Evolutionary conservation across 2,888 invertebrate species (phyloP).

Genomic region (Nymphalis c-album): DNA sequence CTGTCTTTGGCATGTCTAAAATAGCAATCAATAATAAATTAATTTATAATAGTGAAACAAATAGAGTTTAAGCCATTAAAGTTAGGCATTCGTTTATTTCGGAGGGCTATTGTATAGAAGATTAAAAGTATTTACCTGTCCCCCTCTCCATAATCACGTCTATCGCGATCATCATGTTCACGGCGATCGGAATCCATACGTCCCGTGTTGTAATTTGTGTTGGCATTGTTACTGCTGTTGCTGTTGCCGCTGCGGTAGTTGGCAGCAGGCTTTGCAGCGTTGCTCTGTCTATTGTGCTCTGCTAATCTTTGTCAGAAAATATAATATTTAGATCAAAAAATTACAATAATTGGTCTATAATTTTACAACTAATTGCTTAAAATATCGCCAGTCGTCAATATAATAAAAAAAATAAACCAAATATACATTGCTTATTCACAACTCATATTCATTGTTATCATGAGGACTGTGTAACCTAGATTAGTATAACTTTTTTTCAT

Average conservation of each 20-base stretch:
- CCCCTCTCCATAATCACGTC: constrained; percentile 64
- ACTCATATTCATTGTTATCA: no score
- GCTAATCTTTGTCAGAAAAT: constrained; percentile 57
- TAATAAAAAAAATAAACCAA: no score
- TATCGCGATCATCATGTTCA: constrained; percentile 73
- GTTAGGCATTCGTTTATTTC: no score
- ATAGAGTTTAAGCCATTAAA: no score
- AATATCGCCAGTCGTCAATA: no score
- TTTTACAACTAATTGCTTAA: no score
- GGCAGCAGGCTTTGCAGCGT: constrained; percentile 41
- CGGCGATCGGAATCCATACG: constrained; percentile 64
- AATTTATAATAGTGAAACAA: no score
- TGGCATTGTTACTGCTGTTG: constrained; percentile 35
- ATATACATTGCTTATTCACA: no score
- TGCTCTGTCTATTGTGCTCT: constrained; percentile 66
- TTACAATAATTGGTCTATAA: no score
- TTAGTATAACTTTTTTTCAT: no score
- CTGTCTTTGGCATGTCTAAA: constrained; percentile 76
- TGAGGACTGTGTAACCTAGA: no score
- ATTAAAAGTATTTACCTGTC: constrained; percentile 30
- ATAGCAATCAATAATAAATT: constrained; percentile 35
- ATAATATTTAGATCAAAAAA: not conserved
- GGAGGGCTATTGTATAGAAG: no score
- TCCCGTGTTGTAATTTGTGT: constrained; percentile 54
- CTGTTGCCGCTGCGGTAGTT: constrained; percentile 45